Percentiles rank a stretch among this genome's conserved stretches.
Evolutionary conservation across 2,113 vertebrate genomes (phyloP).

Genomic region (Callionymus lyra): DNA sequence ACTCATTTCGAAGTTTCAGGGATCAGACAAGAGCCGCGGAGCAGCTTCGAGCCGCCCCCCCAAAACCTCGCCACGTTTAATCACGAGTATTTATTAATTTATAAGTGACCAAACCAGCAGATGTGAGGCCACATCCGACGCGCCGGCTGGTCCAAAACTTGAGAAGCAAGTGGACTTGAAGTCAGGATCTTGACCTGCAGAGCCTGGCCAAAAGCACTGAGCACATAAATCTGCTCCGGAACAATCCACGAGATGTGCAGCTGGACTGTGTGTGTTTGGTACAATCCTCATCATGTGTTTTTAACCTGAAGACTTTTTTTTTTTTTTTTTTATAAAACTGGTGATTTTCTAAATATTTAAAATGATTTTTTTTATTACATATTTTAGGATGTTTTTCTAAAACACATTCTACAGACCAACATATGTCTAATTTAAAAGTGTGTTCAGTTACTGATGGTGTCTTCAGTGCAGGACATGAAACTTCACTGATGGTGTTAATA

Average conservation of each 20-base stretch:
- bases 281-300: too few relatives aligned
- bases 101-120: slow-evolving; percentile 50
- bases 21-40: slow-evolving; percentile 37
- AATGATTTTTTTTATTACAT: too few relatives aligned
- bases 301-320: too few relatives aligned
- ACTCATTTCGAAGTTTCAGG: slow-evolving; percentile 21
- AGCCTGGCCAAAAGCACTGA: neutral
- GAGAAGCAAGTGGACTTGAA: slow-evolving; percentile 12
- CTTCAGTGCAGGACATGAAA: too few relatives aligned
- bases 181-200: neutral
- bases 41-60: slow-evolving; percentile 31
- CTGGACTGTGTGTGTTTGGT: slow-evolving; percentile 28
- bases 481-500: too few relatives aligned
- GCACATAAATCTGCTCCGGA: too few relatives aligned
- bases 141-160: slow-evolving; percentile 18
- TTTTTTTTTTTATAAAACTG: too few relatives aligned
- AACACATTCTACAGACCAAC: too few relatives aligned
- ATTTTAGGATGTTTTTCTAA: too few relatives aligned
- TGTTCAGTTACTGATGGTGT: too few relatives aligned
- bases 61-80: slow-evolving; percentile 14
- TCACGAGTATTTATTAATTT: slow-evolving; percentile 68
- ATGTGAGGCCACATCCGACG: slow-evolving; percentile 11
- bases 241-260: slow-evolving; percentile 13
- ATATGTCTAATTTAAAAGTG: too few relatives aligned
- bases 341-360: too few relatives aligned